These are phyloP conservation scores for Archaeoteleia sp. DNA, from an alignment of 2,888 invertebrate genomes.

Conservation along the genomic window DNA sequence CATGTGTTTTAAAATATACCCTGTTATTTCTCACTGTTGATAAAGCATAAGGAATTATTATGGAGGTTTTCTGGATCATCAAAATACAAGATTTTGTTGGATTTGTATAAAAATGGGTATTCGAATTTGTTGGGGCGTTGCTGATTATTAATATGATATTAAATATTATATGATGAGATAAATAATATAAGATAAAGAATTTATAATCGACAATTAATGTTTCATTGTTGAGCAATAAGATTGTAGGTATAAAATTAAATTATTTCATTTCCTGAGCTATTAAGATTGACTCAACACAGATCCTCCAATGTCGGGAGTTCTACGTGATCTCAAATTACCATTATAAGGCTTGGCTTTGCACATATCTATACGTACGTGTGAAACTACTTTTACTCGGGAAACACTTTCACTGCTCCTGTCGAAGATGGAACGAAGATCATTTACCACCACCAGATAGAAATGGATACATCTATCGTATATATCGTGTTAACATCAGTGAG, in stretches of 20 bases:
- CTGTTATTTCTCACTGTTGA: too few species aligned
- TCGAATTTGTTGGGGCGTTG: too few species aligned
- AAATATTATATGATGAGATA: too few species aligned
- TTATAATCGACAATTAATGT: too few species aligned
- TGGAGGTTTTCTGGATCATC: too few species aligned
- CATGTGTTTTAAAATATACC: too few species aligned
- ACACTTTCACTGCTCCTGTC: slow-evolving; percentile 71
- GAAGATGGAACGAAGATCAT: slow-evolving; percentile 58
- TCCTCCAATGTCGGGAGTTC: slow-evolving; percentile 26
- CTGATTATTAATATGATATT: too few species aligned
- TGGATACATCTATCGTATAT: slow-evolving; percentile 34
- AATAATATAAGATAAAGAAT: too few species aligned
- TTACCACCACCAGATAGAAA: slow-evolving; percentile 56
- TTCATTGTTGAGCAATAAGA: too few species aligned
- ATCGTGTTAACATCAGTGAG: slow-evolving; percentile 31
- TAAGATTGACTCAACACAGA: slow-evolving; percentile 19
- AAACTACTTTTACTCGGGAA: slow-evolving; percentile 70
- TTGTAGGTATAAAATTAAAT: slow-evolving; percentile 47
- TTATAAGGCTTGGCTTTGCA: slow-evolving; percentile 58
- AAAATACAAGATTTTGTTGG: too few species aligned
- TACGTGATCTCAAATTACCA: slow-evolving; percentile 64
- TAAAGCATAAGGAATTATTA: too few species aligned
- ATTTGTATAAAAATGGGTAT: too few species aligned
- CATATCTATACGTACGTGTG: slow-evolving; percentile 38
- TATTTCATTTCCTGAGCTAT: slow-evolving; percentile 50